Base-by-base conservation (phyloP, 2,797 vertebrate genomes). In the Gallinago solitaria region DNA sequence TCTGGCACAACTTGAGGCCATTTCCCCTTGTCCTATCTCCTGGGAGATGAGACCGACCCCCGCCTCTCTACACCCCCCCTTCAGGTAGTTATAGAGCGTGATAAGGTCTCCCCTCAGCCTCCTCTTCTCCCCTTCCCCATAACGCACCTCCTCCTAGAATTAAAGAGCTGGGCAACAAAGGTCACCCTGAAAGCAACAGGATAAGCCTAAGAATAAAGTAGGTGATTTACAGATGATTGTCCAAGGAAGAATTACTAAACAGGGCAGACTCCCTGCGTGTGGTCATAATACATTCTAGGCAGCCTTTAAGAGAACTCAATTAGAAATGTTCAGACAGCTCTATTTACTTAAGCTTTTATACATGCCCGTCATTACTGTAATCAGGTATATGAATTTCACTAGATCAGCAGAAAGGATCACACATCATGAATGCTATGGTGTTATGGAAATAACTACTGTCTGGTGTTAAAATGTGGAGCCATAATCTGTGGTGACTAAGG, bases 401-500 rank as follows among this genome's bases (percentile, higher is more conserved):
- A 37, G 56, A 90, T 93, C 85, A 95, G 93, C 91, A 95, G 74
- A 81, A 93, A 86, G 63, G 28, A 79, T 90, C 74, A 88, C 35
- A 73, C 39, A 32, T 63, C 18, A 54, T 76, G 90, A 90, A 68
- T 53, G 51, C 47, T 59, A 7, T 21, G 37, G 24, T 51, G n/a
- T 18, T 35, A 85, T 83, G 82, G 80, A 95, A 96, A 95, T 94
- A 67, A 75, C 68, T 75, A 14, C 37, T 88, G 91, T 96, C 96
- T 96, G 71, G 74, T 94, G 95, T 96, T 90, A 93, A 95, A 94
- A 96, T 91, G 74, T 87, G 94, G 87, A 93, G 89, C 81, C 83
- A 47, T 53, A 86, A 80, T 64, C 37, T 60, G 57, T 80, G 83
- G 56, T 88, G 78, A 80, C 83, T 93, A 89, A 95, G 89, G 74